These are phyloP conservation scores for Chelon labrosus DNA, from an alignment of 2,797 vertebrate genomes.

Conservation along the genomic window DNA sequence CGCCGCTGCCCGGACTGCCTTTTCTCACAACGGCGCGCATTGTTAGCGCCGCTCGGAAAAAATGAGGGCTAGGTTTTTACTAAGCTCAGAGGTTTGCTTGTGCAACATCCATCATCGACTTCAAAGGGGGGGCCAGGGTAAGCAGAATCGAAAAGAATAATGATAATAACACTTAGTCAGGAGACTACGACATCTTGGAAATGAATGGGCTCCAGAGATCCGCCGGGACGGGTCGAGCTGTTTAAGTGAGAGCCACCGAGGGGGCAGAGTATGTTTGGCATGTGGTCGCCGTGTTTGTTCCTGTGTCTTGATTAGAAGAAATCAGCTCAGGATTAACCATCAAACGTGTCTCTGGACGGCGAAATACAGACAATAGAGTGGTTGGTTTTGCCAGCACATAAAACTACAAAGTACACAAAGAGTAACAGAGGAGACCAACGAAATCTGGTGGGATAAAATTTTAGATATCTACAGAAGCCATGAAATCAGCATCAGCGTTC, in stretches of 20 bases:
- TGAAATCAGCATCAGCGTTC: conserved; percentile 20
- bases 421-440: conserved; percentile 38
- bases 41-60: conserved; percentile 52
- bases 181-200: conserved; percentile 57
- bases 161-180: conserved; percentile 71
- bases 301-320: conserved; percentile 62
- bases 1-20: conserved; percentile 37
- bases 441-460: conserved; percentile 1
- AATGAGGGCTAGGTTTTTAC: conserved; percentile 49
- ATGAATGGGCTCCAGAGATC: conserved; percentile 58
- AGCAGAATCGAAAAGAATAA: conserved; percentile 72
- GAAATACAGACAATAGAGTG: conserved; percentile 44
- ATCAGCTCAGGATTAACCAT: conserved; percentile 53
- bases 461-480: conserved; percentile 44
- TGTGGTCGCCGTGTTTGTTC: conserved; percentile 69
- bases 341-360: conserved; percentile 48
- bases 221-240: conserved; percentile 50
- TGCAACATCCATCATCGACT: conserved; percentile 75
- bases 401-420: conserved; percentile 42
- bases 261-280: conserved; percentile 55
- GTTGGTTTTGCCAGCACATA: conserved; percentile 35
- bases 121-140: conserved; percentile 67
- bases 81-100: conserved; percentile 72
- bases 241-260: conserved; percentile 46
- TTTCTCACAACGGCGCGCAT: conserved; percentile 59